Conservation (phyloP, 2,888 invertebrate species). For the Pteria penguin region DNA sequence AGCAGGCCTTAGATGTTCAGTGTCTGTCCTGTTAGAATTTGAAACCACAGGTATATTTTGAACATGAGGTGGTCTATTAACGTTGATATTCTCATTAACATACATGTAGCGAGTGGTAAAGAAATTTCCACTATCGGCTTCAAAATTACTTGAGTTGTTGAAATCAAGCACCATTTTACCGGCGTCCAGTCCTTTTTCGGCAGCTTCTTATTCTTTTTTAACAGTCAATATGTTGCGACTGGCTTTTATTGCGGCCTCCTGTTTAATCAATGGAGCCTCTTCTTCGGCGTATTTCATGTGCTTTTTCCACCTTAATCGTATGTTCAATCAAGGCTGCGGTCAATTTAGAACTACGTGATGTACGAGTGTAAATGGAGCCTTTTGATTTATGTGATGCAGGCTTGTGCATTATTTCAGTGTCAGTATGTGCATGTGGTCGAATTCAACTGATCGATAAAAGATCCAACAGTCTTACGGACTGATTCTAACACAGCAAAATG, state of each 20-base stretch:
- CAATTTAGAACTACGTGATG: background rate
- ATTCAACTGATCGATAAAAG: background rate
- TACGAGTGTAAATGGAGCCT: background rate
- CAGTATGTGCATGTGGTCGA: background rate
- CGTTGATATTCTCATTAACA: background rate
- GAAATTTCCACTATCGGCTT: background rate
- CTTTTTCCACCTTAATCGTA: background rate
- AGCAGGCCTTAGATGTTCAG: too few species aligned
- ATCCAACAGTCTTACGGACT: background rate
- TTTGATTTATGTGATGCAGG: background rate
- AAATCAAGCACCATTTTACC: background rate
- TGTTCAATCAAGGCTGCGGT: background rate
- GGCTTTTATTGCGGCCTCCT: slow-evolving; percentile 6
- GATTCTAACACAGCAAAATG: background rate
- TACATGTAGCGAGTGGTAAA: background rate
- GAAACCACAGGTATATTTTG: too few species aligned
- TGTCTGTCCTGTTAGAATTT: too few species aligned
- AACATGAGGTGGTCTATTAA: background rate
- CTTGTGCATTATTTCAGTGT: background rate
- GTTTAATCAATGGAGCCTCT: slow-evolving; percentile 1
- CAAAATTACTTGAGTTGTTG: background rate
- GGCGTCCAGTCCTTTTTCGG: background rate
- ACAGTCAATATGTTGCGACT: slow-evolving; percentile 2
- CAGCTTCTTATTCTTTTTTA: background rate
- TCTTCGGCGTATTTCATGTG: slow-evolving; percentile 3